phyloP scores from a whole-genome alignment of 2,888 invertebrate genomes.

The Petrolisthes cinctipes region DNA sequence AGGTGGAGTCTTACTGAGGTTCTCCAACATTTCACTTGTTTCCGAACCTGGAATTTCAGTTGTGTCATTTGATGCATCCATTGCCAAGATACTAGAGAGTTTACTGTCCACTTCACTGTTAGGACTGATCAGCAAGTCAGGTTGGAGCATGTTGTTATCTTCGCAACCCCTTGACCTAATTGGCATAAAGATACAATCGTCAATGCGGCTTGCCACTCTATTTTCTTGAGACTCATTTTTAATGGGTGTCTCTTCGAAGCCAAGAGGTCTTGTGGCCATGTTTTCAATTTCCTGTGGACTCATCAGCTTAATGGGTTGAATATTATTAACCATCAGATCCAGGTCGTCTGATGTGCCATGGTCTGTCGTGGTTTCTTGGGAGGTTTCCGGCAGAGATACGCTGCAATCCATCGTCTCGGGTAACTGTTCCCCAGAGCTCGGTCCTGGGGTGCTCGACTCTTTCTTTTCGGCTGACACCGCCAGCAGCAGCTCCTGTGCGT shows the following conservation, averaged over 20 bases:
- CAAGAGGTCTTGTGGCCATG: constrained; percentile 57
- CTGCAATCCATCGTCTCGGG: constrained; percentile 30
- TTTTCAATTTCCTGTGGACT: constrained; percentile 62
- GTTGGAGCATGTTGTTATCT: constrained; percentile 35
- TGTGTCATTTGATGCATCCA: constrained; percentile 62
- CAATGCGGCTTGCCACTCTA: constrained; percentile 34
- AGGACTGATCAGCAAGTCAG: constrained; percentile 50
- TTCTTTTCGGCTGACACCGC: constrained; percentile 57
- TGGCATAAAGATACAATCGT: constrained; percentile 52
- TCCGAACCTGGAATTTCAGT: constrained; percentile 46
- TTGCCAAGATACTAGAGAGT: constrained; percentile 61
- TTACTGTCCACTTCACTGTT: constrained; percentile 62
- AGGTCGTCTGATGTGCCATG: constrained; percentile 49
- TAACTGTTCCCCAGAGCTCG: constrained; percentile 9
- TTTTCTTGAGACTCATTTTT: constrained; percentile 43
- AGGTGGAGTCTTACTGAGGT: constrained; percentile 37
- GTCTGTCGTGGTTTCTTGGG: constrained; percentile 27
- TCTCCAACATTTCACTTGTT: constrained; percentile 39
- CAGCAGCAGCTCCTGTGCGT: constrained; percentile 59
- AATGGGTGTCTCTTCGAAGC: constrained; percentile 57
- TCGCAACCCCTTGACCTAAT: constrained; percentile 41
- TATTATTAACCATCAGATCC: constrained; percentile 56
- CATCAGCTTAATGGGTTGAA: constrained; percentile 61
- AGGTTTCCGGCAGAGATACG: constrained; percentile 27
- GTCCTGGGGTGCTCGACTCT: constrained; percentile 24